Evolutionary conservation across 2,888 invertebrate genomes (phyloP).

Genomic region (Protonemura montana): DNA sequence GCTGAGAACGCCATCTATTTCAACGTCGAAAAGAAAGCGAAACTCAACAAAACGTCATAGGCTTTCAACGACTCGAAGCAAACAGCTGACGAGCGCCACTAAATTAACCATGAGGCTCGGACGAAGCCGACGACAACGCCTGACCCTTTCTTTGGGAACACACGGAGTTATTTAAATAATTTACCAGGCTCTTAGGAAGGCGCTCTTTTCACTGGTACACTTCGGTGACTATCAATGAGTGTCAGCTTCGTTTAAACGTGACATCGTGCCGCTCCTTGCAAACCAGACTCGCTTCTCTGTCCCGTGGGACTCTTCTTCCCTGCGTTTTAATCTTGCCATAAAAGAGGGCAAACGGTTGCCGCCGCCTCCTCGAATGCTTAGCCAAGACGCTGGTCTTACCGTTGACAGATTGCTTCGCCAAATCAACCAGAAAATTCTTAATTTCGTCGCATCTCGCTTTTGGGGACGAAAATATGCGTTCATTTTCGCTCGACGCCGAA

Average conservation of each 20-base stretch:
- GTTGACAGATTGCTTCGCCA: background rate
- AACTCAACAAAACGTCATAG: background rate
- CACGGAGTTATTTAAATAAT: background rate
- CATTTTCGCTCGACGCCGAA: background rate
- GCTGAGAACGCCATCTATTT: too few relatives aligned
- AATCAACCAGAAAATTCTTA: conserved; percentile 5
- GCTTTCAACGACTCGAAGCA: background rate
- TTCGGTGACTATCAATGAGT: background rate
- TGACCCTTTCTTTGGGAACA: background rate
- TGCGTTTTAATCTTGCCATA: background rate
- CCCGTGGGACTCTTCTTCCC: background rate
- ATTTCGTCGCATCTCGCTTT: background rate
- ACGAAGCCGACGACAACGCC: background rate
- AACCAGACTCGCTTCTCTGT: background rate
- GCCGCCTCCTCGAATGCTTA: background rate
- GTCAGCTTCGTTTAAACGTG: background rate
- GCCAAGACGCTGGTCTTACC: background rate
- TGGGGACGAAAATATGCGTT: background rate
- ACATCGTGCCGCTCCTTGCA: background rate
- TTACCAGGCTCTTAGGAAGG: background rate
- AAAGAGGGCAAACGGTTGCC: background rate
- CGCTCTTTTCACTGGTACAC: background rate
- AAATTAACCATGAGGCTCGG: background rate
- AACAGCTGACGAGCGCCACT: background rate
- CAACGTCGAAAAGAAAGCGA: too few relatives aligned